Percentiles rank a stretch among this genome's conserved stretches.
These are phyloP conservation scores for Caranx ignobilis DNA, from an alignment of 2,113 vertebrate genomes.

Conservation along the genomic window DNA sequence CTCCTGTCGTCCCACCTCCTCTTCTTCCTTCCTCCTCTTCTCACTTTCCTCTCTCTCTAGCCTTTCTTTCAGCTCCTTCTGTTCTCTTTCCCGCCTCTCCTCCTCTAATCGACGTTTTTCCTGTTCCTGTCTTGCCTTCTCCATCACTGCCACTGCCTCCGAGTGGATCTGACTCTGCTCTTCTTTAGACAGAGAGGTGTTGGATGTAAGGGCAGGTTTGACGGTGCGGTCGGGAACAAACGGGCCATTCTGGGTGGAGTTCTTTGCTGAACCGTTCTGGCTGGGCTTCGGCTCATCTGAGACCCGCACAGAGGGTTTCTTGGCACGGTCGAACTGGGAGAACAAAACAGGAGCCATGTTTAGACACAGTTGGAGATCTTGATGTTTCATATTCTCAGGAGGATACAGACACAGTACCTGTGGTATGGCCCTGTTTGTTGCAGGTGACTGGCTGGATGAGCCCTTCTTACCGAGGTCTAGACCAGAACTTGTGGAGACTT, in stretches of 20 bases:
- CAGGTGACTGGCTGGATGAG: constrained; percentile 73
- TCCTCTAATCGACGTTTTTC: constrained; percentile 81
- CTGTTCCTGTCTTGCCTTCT: constrained; percentile 87
- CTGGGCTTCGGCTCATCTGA: constrained; percentile 77
- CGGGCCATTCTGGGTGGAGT: constrained; percentile 83
- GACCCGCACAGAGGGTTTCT: constrained; percentile 87
- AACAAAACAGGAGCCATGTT: constrained; percentile 8
- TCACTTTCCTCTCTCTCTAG: constrained; percentile 69
- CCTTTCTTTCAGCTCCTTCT: constrained; percentile 64
- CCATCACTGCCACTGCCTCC: constrained; percentile 82
- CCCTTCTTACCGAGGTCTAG: constrained; percentile 63
- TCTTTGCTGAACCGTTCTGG: constrained; percentile 73
- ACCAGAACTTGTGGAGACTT: constrained; percentile 55
- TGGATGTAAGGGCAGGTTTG: constrained; percentile 82
- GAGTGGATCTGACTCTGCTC: constrained; percentile 86
- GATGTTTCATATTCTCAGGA: neutral
- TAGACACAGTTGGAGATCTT: neutral
- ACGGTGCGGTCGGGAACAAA: constrained; percentile 88
- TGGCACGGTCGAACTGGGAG: constrained; percentile 93
- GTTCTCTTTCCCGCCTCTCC: constrained; percentile 78
- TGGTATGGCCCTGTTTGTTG: constrained; percentile 84
- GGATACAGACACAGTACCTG: constrained; percentile 83
- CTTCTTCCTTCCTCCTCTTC: constrained; percentile 80
- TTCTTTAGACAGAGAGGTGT: constrained; percentile 83
- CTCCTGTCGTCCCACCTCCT: constrained; percentile 78